Base-by-base conservation (phyloP, 2,797 vertebrate species). In the Babyrousa celebensis region DNA sequence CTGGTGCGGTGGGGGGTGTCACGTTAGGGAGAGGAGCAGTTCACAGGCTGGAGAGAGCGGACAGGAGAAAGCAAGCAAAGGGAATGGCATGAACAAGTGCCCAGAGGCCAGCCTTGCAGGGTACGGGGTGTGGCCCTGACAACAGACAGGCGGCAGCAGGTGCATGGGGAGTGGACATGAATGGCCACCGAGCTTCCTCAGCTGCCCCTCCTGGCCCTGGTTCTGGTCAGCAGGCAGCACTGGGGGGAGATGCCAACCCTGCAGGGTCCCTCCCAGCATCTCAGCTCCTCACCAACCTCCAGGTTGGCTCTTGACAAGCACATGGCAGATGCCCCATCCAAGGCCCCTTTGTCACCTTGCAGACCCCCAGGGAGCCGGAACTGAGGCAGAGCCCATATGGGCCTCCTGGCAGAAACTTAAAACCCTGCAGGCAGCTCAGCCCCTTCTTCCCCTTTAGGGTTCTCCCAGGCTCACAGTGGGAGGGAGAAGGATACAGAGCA, bases 101-200 rank as follows among this genome's bases (percentile, higher is more conserved):
- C 68, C 27, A 7, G 25, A n/a, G 40, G 71, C 68, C 40, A 20
- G 58, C 25, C 7, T 52, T 27, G 4, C 27, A 27, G 62, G 17
- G 25, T 21, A 20, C n/a, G 36, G n/a, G 3, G 20, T 12, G 54
- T 17, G 20, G 56, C 67, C 3, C 0, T 0, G 14, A 54, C 36
- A 36, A 18, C 48, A 27, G n/a, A 21, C 0, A 5, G 1, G 1
- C 0, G 0, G 12, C 54, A 70, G 21, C 56, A 11, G 10, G 48
- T 0, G 1, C 8, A 0, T 1, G 0, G 7, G 6, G 8, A 68
- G 25, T 14, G 48, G 32, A 11, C 2, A 0, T 3, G 25, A 21
- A 1, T 3, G 43, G 40, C 23, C 32, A 0, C 8, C 1, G 9
- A 15, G 89, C 23, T 20, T 17, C 32, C 67, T 12, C 27, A 3